phyloP scores from a whole-genome alignment of 2,113 vertebrate species.

The Ranitomeya variabilis region DNA sequence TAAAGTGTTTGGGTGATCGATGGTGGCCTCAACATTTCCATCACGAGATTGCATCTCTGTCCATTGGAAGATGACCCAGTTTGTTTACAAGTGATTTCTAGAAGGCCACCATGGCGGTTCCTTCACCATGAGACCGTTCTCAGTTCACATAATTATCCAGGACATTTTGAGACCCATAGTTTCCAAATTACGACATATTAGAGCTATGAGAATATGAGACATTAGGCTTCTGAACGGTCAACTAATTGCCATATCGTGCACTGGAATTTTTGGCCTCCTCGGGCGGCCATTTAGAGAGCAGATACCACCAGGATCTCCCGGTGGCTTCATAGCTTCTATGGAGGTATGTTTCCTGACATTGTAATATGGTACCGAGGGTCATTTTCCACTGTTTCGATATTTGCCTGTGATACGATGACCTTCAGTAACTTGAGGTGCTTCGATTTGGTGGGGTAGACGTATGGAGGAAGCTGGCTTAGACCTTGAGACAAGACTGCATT shows the following conservation, averaged over 20 bases:
- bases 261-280: neutral
- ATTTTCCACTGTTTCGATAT: neutral
- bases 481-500: conserved; percentile 17
- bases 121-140: neutral
- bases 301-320: neutral
- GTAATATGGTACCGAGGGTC: neutral
- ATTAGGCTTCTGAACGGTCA: neutral
- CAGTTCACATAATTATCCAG: neutral
- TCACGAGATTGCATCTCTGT: too few relatives aligned
- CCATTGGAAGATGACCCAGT: too few relatives aligned
- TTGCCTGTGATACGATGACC: neutral
- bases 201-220: neutral
- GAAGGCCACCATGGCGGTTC: neutral
- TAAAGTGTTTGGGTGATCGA: too few relatives aligned
- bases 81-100: too few relatives aligned
- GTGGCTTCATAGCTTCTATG: neutral
- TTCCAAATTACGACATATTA: neutral
- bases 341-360: neutral
- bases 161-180: neutral
- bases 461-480: neutral
- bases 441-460: neutral
- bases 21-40: too few relatives aligned
- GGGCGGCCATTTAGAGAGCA: neutral
- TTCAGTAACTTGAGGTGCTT: neutral
- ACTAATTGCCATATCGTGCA: neutral